Percentiles rank a stretch among this genome's conserved stretches.
Evolutionary conservation across 2,113 vertebrate species (phyloP).

Genomic region (Microcebus lehilahytsara): DNA sequence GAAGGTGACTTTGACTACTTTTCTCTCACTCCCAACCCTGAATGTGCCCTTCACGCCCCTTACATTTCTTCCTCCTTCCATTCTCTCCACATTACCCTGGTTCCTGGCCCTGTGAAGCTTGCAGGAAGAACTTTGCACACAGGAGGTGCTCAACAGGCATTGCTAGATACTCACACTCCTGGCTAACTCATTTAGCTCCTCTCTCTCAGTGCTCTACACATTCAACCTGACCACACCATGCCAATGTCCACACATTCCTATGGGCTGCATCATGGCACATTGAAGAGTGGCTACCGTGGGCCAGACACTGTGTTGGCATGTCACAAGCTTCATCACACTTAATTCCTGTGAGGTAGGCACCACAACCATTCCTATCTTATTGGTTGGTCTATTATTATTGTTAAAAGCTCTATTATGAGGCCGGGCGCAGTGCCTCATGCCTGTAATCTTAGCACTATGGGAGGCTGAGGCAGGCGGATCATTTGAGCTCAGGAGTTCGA

Average conservation of each 20-base stretch:
- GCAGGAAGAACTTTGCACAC: not conserved
- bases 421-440: too few species aligned
- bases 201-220: too few species aligned
- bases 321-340: not conserved
- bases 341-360: not conserved
- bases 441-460: too few species aligned
- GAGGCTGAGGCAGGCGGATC: too few species aligned
- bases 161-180: too few species aligned
- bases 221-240: not conserved
- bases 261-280: not conserved
- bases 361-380: not conserved
- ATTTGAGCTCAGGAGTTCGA: too few species aligned
- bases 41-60: not conserved
- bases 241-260: rapidly evolving
- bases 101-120: not conserved
- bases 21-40: not conserved
- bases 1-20: not conserved
- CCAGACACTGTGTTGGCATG: not conserved
- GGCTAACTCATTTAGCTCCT: too few species aligned
- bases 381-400: not conserved
- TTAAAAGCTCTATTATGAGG: not conserved
- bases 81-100: not conserved
- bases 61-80: not conserved
- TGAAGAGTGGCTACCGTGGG: rapidly evolving
- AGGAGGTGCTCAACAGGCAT: too few species aligned